Evolutionary conservation across 2,888 invertebrate genomes (phyloP), one percentile per base, ranked within the genome.

Genomic region (Aleiodes testaceus): DNA sequence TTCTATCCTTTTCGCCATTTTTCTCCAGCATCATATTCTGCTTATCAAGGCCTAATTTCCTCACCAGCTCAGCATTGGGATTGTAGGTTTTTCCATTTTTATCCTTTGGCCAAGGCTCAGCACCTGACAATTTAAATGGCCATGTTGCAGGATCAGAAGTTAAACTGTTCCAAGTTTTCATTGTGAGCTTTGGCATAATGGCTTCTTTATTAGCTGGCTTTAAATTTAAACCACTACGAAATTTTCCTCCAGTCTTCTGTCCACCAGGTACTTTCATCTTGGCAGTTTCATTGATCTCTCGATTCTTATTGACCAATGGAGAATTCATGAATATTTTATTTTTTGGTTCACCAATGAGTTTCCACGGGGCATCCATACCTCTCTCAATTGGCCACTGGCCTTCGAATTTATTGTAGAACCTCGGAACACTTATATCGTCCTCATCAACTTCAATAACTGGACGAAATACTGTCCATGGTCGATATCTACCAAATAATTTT

Each of bases 91-190:
- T 84, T 0, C 84, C 84, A 63, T 84, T 82, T 26, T 85, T 81
- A 49, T 86, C 85, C 55, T 85, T 86, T 0, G 84, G 85, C 86
- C 86, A 86, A 1, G 85, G 83, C 36, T 86, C 85, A 0, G 81
- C 82, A 0, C 82, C 83, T 0, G 84, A 81, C 0, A 84, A 71
- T 66, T 85, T 85, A 65, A 84, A 84, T 0, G 86, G 85, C 86
- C 86, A 86, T 0, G 86, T 84, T 0, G 84, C 85, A 0, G 85
- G 85, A 72, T 86, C 85, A 0, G 85, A 85, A 0, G 86, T 82
- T 18, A 84, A 66, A 14, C 83, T 85, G 70, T 80, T 82, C 84
- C 84, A 84, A 0, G 83, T 80, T 47, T 81, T 81, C 80, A 83
- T 81, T 1, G 82, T 81, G 26, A 84, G 78, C 22, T 83, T 80